phyloP scores from a whole-genome alignment of 2,888 invertebrate species.

The Drosophila testacea region DNA sequence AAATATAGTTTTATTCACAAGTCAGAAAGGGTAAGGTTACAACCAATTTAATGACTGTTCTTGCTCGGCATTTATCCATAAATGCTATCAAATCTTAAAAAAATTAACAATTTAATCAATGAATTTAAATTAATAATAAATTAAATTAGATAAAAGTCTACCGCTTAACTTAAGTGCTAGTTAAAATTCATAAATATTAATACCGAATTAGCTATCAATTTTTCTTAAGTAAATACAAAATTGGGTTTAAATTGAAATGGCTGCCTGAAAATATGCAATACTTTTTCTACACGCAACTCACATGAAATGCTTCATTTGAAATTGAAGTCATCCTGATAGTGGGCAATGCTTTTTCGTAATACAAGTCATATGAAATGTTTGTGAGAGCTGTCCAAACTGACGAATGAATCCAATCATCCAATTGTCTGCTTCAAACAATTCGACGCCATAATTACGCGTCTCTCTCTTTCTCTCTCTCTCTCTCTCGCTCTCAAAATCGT shows the following conservation, averaged over 20 bases:
- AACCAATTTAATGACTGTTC: not conserved
- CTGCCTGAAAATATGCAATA: conserved; percentile 38
- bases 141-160: not conserved
- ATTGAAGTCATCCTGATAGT: conserved; percentile 13
- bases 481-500: no score
- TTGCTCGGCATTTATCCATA: no score
- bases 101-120: not conserved
- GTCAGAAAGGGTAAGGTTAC: not conserved
- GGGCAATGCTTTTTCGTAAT: conserved; percentile 13
- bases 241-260: no score
- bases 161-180: not conserved
- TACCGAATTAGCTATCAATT: not conserved
- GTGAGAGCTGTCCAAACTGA: conserved; percentile 7
- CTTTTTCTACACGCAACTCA: not conserved
- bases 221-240: no score
- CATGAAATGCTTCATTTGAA: not conserved
- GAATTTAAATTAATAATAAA: not conserved
- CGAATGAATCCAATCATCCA: conserved; percentile 18
- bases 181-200: not conserved
- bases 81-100: no score
- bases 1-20: not conserved
- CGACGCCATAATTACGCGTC: conserved; percentile 34
- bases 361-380: not conserved
- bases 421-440: conserved; percentile 21
- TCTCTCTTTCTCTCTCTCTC: no score